phyloP scores from a whole-genome alignment of 2,888 invertebrate species.

The Sepioteuthis lessoniana region DNA sequence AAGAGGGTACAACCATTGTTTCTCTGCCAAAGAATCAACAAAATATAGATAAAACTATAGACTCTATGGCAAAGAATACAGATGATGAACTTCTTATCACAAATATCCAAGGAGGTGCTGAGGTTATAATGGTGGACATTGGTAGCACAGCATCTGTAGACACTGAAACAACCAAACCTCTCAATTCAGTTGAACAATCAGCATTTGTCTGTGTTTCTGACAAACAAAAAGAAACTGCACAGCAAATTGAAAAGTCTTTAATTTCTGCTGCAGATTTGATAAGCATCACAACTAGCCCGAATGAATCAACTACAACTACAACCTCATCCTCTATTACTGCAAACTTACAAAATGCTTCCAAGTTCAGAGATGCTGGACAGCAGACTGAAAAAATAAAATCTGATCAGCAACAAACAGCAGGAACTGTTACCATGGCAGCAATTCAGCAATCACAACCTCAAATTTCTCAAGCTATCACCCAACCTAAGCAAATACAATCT shows the following conservation, averaged over 20 bases:
- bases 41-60: conserved; percentile 3
- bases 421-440: background rate
- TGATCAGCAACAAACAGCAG: background rate
- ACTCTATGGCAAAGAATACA: conserved; percentile 20
- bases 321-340: background rate
- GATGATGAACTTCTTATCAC: conserved; percentile 43
- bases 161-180: conserved; percentile 34
- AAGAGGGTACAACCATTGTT: background rate
- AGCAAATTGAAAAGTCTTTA: background rate
- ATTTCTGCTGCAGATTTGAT: background rate
- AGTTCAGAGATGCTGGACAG: conserved; percentile 43
- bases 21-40: conserved; percentile 34
- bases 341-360: conserved; percentile 44
- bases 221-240: background rate
- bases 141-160: conserved; percentile 39
- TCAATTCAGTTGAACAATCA: background rate
- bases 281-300: background rate
- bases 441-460: background rate
- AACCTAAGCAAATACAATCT: conserved; percentile 23
- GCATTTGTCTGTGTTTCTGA: background rate
- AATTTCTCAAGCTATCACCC: background rate
- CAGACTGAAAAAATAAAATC: background rate
- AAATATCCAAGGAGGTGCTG: conserved; percentile 41
- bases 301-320: background rate
- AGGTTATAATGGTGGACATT: conserved; percentile 45